Evolutionary conservation across 2,113 vertebrate species (phyloP).

Genomic region (Brachyhypopomus occidentalis): DNA sequence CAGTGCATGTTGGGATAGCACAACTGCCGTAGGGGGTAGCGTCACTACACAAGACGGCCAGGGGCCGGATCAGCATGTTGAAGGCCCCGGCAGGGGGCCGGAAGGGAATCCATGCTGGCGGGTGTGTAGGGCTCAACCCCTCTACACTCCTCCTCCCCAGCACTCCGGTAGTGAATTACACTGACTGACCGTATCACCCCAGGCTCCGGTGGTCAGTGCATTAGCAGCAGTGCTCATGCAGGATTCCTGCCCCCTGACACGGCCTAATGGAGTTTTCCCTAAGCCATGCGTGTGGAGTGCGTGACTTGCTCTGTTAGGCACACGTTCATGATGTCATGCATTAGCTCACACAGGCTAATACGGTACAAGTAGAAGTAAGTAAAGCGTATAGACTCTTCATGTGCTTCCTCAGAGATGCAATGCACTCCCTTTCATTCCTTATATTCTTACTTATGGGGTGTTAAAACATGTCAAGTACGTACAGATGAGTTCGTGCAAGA

Average conservation of each 20-base stretch:
- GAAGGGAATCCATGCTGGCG: conserved; percentile 16
- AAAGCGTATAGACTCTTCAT: neutral
- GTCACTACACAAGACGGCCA: neutral
- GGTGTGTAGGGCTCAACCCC: conserved; percentile 1
- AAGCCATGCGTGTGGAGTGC: conserved; percentile 3
- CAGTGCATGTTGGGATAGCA: conserved; percentile 8
- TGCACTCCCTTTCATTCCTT: neutral
- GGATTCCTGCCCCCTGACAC: conserved; percentile 35
- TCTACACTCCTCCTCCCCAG: conserved; percentile 10
- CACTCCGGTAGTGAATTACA: conserved; percentile 42
- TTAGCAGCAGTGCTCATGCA: conserved; percentile 42
- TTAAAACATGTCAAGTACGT: neutral
- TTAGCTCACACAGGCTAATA: neutral
- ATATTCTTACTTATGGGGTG: neutral
- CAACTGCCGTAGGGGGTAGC: conserved; percentile 15
- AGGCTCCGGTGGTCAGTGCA: conserved; percentile 39
- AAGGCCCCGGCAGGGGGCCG: neutral
- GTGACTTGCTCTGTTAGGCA: conserved; percentile 8
- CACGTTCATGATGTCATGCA: neutral
- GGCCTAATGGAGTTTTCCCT: conserved; percentile 46
- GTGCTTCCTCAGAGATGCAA: neutral
- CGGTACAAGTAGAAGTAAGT: neutral
- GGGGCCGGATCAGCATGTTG: conserved; percentile 27
- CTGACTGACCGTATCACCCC: conserved; percentile 39
- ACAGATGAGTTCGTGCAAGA: neutral